Evolutionary conservation across 1,140 invertebrate genomes (phyloP).

Genomic region (Campodea augens): DNA sequence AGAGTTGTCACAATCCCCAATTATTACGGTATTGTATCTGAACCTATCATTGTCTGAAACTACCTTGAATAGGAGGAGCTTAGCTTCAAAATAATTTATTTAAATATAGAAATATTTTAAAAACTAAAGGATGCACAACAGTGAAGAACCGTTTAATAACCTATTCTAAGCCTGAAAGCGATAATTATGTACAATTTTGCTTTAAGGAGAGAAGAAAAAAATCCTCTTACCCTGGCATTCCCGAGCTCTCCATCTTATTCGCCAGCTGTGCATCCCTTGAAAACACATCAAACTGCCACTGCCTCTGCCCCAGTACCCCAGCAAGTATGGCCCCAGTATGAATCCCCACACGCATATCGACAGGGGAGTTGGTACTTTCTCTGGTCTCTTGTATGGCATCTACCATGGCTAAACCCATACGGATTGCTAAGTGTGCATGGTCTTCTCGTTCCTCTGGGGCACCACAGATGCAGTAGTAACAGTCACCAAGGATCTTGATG

Average conservation of each 20-base stretch:
- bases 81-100: no score
- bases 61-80: no score
- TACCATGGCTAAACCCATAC: constrained; percentile 92
- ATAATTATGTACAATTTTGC: no score
- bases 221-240: constrained; percentile 85
- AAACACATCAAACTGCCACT: constrained; percentile 99
- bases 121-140: no score
- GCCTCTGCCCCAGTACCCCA: constrained; percentile 83
- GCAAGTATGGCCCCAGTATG: constrained; percentile 91
- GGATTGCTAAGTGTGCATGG: constrained; percentile 81
- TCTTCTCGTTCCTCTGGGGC: constrained; percentile 71
- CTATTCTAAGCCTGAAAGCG: no score
- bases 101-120: no score
- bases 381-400: constrained; percentile 93
- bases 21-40: no score
- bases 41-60: no score
- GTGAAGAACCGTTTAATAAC: no score
- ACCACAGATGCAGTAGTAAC: constrained; percentile 88
- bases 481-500: constrained; percentile 89
- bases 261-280: constrained; percentile 91
- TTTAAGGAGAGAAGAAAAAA: no score
- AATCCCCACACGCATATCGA: constrained; percentile 95
- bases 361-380: constrained; percentile 80
- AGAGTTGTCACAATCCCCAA: no score
- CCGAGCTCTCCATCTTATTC: constrained; percentile 97